phyloP scores from a whole-genome alignment of 2,888 invertebrate genomes.

The Phyllotreta cruciferae region DNA sequence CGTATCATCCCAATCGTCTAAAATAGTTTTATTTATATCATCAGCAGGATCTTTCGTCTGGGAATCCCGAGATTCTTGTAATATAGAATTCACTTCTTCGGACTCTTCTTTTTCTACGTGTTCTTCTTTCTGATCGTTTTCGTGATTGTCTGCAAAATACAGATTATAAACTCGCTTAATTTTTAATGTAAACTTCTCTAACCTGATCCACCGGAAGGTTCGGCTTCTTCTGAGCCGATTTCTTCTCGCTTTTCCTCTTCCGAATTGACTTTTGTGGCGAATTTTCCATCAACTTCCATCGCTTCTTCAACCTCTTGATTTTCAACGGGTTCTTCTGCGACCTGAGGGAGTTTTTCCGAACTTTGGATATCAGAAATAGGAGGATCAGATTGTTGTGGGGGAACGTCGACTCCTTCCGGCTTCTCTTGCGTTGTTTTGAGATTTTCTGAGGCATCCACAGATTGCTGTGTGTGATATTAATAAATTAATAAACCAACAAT shows the following conservation, averaged over 20 bases:
- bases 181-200: background rate
- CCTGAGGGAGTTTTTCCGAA: background rate
- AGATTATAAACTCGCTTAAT: no score
- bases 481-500: no score
- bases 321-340: background rate
- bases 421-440: background rate
- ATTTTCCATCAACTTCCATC: constrained; percentile 45
- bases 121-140: background rate
- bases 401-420: constrained; percentile 20
- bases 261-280: background rate
- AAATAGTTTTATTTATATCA: constrained; percentile 48
- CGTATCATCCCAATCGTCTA: constrained; percentile 61
- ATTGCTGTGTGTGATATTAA: no score
- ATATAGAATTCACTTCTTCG: background rate
- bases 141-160: background rate
- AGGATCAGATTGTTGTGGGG: constrained; percentile 10
- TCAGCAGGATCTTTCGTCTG: constrained; percentile 42
- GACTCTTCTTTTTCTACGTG: background rate
- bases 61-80: constrained; percentile 15
- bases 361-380: background rate
- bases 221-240: background rate
- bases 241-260: constrained; percentile 10
- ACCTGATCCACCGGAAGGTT: constrained; percentile 2
- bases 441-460: no score
- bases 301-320: constrained; percentile 23